These are phyloP conservation scores for Adoxophyes honmai DNA, from an alignment of 1,140 invertebrate genomes.

Conservation along the genomic window DNA sequence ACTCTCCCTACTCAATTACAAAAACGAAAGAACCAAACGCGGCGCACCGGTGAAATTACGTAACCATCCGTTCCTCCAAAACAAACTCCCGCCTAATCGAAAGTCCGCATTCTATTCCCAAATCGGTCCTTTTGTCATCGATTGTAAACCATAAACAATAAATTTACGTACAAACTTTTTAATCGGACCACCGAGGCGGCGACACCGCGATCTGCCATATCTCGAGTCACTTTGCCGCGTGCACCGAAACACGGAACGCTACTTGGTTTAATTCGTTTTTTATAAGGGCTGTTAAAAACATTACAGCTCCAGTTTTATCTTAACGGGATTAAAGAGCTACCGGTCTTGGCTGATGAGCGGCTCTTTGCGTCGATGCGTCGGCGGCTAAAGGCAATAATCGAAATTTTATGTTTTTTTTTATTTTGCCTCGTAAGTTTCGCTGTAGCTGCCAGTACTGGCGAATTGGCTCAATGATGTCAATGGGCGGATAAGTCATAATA, in stretches of 20 bases:
- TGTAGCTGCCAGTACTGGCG: too few relatives aligned
- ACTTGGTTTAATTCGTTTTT: slow-evolving; percentile 32
- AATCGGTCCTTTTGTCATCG: slow-evolving; percentile 11
- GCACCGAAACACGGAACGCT: slow-evolving; percentile 43
- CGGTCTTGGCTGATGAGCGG: slow-evolving; percentile 31
- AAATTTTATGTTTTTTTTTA: too few relatives aligned
- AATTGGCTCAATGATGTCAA: too few relatives aligned
- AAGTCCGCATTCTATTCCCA: slow-evolving; percentile 3
- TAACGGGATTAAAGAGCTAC: slow-evolving; percentile 45
- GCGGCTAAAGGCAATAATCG: not conserved
- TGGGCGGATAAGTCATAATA: too few relatives aligned
- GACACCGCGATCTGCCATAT: slow-evolving; percentile 16
- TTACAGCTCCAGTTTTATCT: slow-evolving; percentile 34
- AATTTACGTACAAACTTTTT: slow-evolving; percentile 16
- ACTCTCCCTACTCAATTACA: too few relatives aligned
- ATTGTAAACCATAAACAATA: slow-evolving; percentile 15
- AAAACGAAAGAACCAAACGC: too few relatives aligned
- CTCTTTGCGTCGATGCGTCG: not conserved
- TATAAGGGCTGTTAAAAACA: slow-evolving; percentile 11
- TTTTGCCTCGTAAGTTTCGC: too few relatives aligned
- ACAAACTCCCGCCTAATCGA: slow-evolving; percentile 1
- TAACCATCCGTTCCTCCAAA: too few relatives aligned
- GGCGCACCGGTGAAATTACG: too few relatives aligned
- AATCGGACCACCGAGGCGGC: slow-evolving; percentile 20
- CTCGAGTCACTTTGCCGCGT: slow-evolving; percentile 19